Base-by-base conservation (phyloP, 1,140 invertebrate species). In the Drosophila repletoides region DNA sequence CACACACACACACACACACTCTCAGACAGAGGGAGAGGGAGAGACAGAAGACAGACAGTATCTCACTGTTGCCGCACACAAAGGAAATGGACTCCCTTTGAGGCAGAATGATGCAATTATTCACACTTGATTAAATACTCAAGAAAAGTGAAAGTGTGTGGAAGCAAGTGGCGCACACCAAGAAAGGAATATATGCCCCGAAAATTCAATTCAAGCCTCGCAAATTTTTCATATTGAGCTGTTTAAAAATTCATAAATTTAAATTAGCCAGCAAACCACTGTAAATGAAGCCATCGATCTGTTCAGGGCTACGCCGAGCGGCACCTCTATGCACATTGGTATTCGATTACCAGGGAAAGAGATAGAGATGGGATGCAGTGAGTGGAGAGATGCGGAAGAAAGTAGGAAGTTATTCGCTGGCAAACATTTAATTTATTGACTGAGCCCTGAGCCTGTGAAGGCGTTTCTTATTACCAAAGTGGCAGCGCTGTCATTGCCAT, bases 211-310 rank as follows among this genome's bases (percentile, higher is more conserved):
- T 26, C 5, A 28, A 24, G 21, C 28, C 10, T 19, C 55, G 15
- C 40, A 19, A 38, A 17, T 51, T 43, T 29, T 43, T n/a, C 48
- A 59, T 63, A 86, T 80, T 86, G 75, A 84, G 80, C 69, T 84
- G 80, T 84, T 84, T 80, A 69, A 75, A 72, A 86, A 84, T 84
- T 84, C 80, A 84, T 84, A 84, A 84, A 84, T 84, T 86, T 86
- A 84, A 84, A 84, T 84, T 84, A 84, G 75, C 66, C n/a, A n/a
- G 36, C 15, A 49, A 52, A 38, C 14, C 21, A 60, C 28, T 15
- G 17, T 10, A 49, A 72, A 84, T 86, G 61, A 80, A 84, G 79
- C 61, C 58, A 80, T 86, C 66, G 58, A 61, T 60, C 43, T 36
- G 31, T 19, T 3, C n/a, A 34, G 15, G 29, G 10, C 31, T 31